Evolutionary conservation across 1,140 invertebrate genomes (phyloP), one percentile per base, ranked within the genome.

Genomic region (Probaryconus sp.): DNA sequence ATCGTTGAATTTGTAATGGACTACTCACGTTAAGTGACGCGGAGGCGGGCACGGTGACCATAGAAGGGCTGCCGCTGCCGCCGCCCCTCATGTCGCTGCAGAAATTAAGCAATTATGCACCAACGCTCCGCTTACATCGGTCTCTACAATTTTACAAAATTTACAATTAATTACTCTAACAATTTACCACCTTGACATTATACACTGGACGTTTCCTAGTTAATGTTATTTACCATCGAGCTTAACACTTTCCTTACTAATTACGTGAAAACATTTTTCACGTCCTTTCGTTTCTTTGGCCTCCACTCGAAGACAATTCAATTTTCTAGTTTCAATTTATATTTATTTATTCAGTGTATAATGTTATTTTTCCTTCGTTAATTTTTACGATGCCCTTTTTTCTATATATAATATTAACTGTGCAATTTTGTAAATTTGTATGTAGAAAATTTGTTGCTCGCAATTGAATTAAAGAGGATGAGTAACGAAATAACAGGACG

Each of bases 31-130:
- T 84, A 55, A 81, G 65, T 31, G 81, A 83, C 31, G 79, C 74
- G 42, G 75, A 79, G 75, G 83, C 84, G 77, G 86, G 88, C 78
- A 89, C 85, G 83, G 87, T 88, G 79, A 88, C 84, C 80, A 85
- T 81, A 71, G 73, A 65, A 69, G 80, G 74, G 61, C 53, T 78
- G 50, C 76, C 68, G 81, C 76, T 82, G 78, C 81, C 85, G 83
- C 88, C 88, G 86, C 88, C 89, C 80, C 88, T 81, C 81, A 83
- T 84, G 58, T 48, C 76, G 63, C 35, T 38, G 58, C 33, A 68
- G 50, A 56, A 76, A 76, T 76, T 72, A 76, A 71, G 63, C 58
- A 71, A 76, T 71, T 76, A 71, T 37, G n/a, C 55, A 18, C 16
- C 35, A 43, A 61, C 43, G 30, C 20, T 3, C 20, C 35, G 47